A percentile compares a stretch with the other conserved stretches of the same genome.
Conservation (phyloP, 2,888 invertebrate genomes). For the Drosophila algonquin region DNA sequence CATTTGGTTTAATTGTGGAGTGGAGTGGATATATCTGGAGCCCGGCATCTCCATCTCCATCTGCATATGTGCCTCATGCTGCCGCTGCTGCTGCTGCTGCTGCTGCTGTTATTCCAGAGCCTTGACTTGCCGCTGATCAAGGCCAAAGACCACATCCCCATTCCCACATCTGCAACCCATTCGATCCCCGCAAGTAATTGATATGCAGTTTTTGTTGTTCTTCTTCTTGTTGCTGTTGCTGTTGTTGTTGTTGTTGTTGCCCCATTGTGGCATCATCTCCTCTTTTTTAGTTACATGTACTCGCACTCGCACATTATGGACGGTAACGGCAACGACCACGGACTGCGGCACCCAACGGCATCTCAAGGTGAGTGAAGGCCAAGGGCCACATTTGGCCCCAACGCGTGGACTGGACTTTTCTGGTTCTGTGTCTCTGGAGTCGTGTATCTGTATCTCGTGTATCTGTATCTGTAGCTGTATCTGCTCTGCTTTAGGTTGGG, state of each 20-base stretch:
- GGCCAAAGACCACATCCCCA: constrained; percentile 47
- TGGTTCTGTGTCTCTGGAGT: constrained; percentile 11
- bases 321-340: constrained; percentile 29
- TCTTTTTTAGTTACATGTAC: constrained; percentile 19
- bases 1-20: constrained; percentile 73
- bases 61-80: constrained; percentile 15
- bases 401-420: constrained; percentile 31
- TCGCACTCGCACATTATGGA: constrained; percentile 34
- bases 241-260: constrained; percentile 20
- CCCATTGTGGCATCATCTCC: constrained; percentile 23
- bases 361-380: constrained; percentile 84
- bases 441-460: background rate
- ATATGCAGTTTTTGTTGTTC: constrained; percentile 67
- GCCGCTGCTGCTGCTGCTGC: constrained; percentile 1
- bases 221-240: background rate
- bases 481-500: constrained; percentile 5
- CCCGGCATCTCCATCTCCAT: background rate
- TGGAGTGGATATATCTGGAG: constrained; percentile 27
- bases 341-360: constrained; percentile 60
- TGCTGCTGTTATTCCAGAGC: constrained; percentile 22
- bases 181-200: constrained; percentile 47
- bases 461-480: background rate
- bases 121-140: constrained; percentile 42
- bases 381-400: constrained; percentile 81
- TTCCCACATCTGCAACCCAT: constrained; percentile 14